These are phyloP conservation scores for Lycophotia porphyrea DNA, from an alignment of 2,888 invertebrate genomes.

Conservation along the genomic window DNA sequence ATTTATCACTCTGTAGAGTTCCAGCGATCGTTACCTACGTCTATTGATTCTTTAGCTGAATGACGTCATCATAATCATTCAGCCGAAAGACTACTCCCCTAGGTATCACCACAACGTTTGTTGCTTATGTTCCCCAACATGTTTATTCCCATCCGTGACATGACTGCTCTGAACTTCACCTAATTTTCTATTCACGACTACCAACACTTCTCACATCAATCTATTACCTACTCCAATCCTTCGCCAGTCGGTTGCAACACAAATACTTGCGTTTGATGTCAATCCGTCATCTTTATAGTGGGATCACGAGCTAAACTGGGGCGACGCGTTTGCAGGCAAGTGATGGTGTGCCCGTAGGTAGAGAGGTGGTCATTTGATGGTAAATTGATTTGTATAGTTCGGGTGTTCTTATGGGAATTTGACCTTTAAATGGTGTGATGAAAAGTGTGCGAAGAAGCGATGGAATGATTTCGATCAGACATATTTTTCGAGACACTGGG, in stretches of 20 bases:
- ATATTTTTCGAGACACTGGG: too few species aligned
- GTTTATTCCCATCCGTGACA: neutral
- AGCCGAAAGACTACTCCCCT: neutral
- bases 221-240: slow-evolving; percentile 17
- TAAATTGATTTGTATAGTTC: slow-evolving; percentile 21
- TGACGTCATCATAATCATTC: neutral
- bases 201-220: slow-evolving; percentile 4
- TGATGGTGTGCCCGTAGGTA: slow-evolving; percentile 4
- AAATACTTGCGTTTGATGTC: slow-evolving; percentile 46
- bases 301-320: slow-evolving; percentile 62
- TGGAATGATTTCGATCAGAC: too few species aligned
- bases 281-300: slow-evolving; percentile 68
- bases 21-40: neutral
- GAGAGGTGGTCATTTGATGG: slow-evolving; percentile 36
- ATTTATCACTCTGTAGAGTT: neutral
- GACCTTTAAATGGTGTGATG: slow-evolving; percentile 15
- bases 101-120: neutral
- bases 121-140: neutral
- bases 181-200: slow-evolving; percentile 37
- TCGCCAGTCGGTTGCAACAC: slow-evolving; percentile 37
- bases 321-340: slow-evolving; percentile 53
- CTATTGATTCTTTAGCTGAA: neutral
- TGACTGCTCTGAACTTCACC: slow-evolving; percentile 31
- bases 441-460: neutral
- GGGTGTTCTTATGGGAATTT: slow-evolving; percentile 21